Percentiles rank a stretch among this genome's conserved stretches.
phyloP scores from a whole-genome alignment of 2,888 invertebrate species.

The Meta bourneti region DNA sequence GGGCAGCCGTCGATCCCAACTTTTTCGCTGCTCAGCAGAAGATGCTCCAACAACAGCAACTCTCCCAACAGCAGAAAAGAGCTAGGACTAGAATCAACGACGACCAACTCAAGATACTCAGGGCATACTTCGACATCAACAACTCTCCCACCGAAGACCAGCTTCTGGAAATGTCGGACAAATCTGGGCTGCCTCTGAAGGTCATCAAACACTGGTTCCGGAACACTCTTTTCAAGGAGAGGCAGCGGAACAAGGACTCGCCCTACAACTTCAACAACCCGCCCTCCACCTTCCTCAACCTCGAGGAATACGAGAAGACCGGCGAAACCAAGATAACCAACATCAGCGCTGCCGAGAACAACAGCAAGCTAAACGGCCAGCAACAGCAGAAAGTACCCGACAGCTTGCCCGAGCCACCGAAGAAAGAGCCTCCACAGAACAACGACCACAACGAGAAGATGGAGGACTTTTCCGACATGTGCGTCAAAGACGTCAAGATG shows the following conservation, averaged over 20 bases:
- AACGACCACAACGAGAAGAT: slow-evolving; percentile 44
- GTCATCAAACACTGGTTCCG: slow-evolving; percentile 99
- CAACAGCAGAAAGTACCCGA: slow-evolving; percentile 14
- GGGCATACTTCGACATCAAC: slow-evolving; percentile 99
- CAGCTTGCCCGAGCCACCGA: not conserved
- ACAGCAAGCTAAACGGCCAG: slow-evolving; percentile 79
- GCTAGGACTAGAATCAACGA: slow-evolving; percentile 99
- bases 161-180: slow-evolving; percentile 98
- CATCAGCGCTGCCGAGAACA: slow-evolving; percentile 85
- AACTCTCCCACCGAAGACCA: slow-evolving; percentile 99
- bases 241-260: slow-evolving; percentile 99
- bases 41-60: slow-evolving; percentile 79
- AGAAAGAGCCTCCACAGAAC: slow-evolving; percentile 9
- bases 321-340: slow-evolving; percentile 94
- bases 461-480: slow-evolving; percentile 40
- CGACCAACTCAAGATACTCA: slow-evolving; percentile 97
- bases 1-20: slow-evolving; percentile 70
- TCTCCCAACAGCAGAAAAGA: slow-evolving; percentile 84
- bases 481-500: slow-evolving; percentile 33
- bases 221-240: slow-evolving; percentile 98
- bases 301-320: slow-evolving; percentile 99
- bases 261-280: slow-evolving; percentile 99
- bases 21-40: slow-evolving; percentile 78
- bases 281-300: slow-evolving; percentile 93
- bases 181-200: slow-evolving; percentile 97